Evolutionary conservation across 2,113 vertebrate species (phyloP).

Genomic region (Sylvilagus bachmani): DNA sequence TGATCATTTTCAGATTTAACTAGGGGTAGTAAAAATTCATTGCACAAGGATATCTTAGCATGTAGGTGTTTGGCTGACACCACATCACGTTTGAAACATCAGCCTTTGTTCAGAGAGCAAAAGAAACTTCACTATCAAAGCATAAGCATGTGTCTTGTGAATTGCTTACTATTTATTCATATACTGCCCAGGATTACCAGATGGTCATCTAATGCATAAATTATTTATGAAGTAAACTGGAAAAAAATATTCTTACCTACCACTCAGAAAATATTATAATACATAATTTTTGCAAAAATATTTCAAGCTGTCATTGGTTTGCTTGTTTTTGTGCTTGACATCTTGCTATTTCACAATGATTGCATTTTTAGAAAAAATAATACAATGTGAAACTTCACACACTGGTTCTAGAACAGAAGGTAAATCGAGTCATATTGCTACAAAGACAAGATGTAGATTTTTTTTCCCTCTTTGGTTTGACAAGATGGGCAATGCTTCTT

Average conservation of each 20-base stretch:
- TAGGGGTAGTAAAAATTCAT: constrained; percentile 55
- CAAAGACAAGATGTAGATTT: background rate
- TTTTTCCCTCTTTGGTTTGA: background rate
- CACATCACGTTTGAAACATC: constrained; percentile 40
- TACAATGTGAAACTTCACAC: background rate
- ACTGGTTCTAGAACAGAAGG: background rate
- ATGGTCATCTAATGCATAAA: constrained; percentile 5
- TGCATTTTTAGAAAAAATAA: background rate
- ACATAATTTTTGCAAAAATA: background rate
- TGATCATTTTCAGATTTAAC: constrained; percentile 56
- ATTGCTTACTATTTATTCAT: constrained; percentile 21
- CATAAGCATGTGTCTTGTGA: background rate
- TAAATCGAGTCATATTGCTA: background rate
- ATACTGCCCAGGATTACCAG: background rate
- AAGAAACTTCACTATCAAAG: constrained; percentile 21
- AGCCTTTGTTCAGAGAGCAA: constrained; percentile 5
- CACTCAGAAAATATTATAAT: background rate
- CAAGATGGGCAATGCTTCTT: background rate
- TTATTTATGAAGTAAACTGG: constrained; percentile 39
- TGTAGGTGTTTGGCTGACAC: constrained; percentile 39
- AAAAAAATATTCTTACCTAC: background rate
- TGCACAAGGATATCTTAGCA: constrained; percentile 48
- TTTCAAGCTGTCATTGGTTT: background rate
- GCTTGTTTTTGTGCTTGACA: background rate
- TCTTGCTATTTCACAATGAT: background rate